phyloP scores from a whole-genome alignment of 1,140 invertebrate genomes.

The Araneus ventricosus region DNA sequence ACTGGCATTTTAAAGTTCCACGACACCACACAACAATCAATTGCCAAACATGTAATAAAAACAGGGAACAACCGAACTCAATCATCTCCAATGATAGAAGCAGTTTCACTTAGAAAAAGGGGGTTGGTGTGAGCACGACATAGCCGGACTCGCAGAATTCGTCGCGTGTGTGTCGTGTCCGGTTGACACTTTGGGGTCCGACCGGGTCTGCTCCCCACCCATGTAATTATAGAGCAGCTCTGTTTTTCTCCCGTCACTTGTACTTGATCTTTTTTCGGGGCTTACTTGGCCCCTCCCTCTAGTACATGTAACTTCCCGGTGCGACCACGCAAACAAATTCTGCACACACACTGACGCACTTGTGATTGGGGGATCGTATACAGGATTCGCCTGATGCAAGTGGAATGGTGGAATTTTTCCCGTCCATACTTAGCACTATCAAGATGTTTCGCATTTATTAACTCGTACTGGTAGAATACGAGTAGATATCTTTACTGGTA shows the following conservation, averaged over 20 bases:
- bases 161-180: constrained; percentile 72
- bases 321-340: constrained; percentile 68
- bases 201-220: constrained; percentile 66
- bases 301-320: constrained; percentile 69
- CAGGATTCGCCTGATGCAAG: neutral
- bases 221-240: constrained; percentile 65
- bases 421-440: no score
- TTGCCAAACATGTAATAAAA: constrained; percentile 11
- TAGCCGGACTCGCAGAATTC: constrained; percentile 9
- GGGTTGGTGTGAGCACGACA: neutral
- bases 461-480: no score
- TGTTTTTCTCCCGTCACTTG: constrained; percentile 54
- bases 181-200: constrained; percentile 72
- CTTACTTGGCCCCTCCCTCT: constrained; percentile 53
- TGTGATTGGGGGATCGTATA: constrained; percentile 15
- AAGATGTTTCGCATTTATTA: no score
- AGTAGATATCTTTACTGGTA: no score
- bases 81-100: neutral
- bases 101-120: constrained; percentile 11
- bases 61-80: constrained; percentile 10
- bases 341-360: neutral
- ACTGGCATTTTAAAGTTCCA: neutral
- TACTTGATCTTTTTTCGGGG: constrained; percentile 71
- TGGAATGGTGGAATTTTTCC: no score
- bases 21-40: constrained; percentile 14